Conservation (phyloP, 2,888 invertebrate species). For the Synergus umbraculus region DNA sequence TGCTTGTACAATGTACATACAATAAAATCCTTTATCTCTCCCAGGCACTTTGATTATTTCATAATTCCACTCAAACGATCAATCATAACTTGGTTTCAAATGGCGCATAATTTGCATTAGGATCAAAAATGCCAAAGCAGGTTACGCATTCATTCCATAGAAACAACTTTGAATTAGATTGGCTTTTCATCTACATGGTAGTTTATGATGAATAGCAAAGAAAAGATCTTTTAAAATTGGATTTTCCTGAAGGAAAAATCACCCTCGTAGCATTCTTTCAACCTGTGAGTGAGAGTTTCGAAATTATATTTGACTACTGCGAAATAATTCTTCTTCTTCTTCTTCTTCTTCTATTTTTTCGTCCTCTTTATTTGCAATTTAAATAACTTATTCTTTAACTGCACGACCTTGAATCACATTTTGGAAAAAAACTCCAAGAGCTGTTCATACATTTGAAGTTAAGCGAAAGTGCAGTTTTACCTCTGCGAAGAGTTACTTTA, state of each 20-base stretch:
- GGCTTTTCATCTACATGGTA: background rate
- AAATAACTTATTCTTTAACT: background rate
- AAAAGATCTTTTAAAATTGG: background rate
- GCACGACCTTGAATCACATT: background rate
- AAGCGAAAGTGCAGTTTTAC: slow-evolving; percentile 39
- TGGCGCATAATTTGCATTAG: background rate
- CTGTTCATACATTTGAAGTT: background rate
- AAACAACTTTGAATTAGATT: background rate
- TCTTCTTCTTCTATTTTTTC: too few species aligned
- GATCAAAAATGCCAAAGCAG: background rate
- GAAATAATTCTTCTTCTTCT: too few species aligned
- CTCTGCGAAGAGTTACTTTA: slow-evolving; percentile 51
- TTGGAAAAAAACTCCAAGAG: background rate
- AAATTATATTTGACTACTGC: background rate
- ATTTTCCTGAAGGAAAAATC: too few species aligned
- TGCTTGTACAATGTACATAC: background rate
- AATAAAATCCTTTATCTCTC: background rate
- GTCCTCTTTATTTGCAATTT: background rate
- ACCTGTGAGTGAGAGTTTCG: background rate
- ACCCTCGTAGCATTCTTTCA: too few species aligned
- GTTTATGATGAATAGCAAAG: background rate
- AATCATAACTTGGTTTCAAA: background rate
- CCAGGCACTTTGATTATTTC: background rate
- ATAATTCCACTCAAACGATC: background rate
- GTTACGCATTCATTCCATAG: background rate